phyloP scores from a whole-genome alignment of 2,888 invertebrate species.

The Rapana venosa region DNA sequence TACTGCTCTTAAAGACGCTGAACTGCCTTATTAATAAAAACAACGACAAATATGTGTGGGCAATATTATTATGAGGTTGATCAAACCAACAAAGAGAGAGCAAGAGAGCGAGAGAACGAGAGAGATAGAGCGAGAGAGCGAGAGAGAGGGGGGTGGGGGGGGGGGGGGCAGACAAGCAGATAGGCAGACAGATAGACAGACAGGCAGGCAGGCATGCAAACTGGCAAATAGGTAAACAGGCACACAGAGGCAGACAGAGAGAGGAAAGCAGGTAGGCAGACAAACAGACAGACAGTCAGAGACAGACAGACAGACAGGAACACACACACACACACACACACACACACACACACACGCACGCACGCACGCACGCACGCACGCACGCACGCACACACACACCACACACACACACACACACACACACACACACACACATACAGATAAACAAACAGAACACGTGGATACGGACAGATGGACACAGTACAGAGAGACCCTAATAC shows the following conservation, averaged over 20 bases:
- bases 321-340: constrained; percentile 15
- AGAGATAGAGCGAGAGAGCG: too few relatives aligned
- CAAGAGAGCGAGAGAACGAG: too few relatives aligned
- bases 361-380: constrained; percentile 6
- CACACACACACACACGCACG: constrained; percentile 11
- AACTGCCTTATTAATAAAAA: too few relatives aligned
- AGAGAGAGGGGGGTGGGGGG: too few relatives aligned
- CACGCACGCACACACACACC: background rate
- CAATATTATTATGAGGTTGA: too few relatives aligned
- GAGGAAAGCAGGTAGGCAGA: too few relatives aligned
- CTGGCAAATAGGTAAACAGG: background rate
- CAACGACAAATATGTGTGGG: too few relatives aligned
- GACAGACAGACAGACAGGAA: background rate
- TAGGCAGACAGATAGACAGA: background rate
- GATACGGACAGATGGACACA: background rate
- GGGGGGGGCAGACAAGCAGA: background rate
- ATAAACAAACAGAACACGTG: background rate
- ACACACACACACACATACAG: constrained; percentile 24
- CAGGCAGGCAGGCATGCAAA: background rate
- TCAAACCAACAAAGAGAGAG: too few relatives aligned
- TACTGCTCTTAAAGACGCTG: too few relatives aligned
- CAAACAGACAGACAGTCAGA: background rate
- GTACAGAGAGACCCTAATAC: background rate
- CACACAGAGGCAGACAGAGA: background rate
- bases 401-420: constrained; percentile 24